Percentiles rank a stretch among this genome's conserved stretches.
These are phyloP conservation scores for Bedellia somnulentella DNA, from an alignment of 2,888 invertebrate species.

Conservation along the genomic window DNA sequence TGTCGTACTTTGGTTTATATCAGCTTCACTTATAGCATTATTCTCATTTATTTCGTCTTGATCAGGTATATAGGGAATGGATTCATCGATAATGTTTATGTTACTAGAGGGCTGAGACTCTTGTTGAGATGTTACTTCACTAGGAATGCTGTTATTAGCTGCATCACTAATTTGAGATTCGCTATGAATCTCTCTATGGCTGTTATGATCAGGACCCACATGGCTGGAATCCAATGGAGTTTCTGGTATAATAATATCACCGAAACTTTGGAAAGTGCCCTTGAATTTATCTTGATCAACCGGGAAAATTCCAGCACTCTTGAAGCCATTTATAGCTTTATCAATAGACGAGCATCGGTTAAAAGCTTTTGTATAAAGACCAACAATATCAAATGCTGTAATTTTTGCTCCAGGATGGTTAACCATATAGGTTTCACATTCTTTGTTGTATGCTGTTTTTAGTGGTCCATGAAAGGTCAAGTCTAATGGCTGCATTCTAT, in stretches of 20 bases:
- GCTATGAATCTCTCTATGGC: too few relatives aligned
- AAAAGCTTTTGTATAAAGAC: constrained; percentile 14
- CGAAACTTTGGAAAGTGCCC: constrained; percentile 3
- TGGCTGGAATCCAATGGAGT: not conserved
- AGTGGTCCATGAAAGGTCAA: constrained; percentile 15
- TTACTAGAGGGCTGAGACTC: too few relatives aligned
- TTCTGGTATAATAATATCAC: not conserved
- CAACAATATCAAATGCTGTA: constrained; percentile 13
- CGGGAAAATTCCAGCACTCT: constrained; percentile 10
- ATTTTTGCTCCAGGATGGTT: constrained; percentile 11
- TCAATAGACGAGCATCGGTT: constrained; percentile 12
- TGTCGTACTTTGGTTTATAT: too few relatives aligned
- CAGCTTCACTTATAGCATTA: too few relatives aligned
- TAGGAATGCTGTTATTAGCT: too few relatives aligned
- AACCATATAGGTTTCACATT: constrained; percentile 13
- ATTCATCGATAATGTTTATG: too few relatives aligned
- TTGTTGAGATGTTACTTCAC: too few relatives aligned
- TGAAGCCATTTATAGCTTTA: constrained; percentile 13
- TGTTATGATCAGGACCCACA: not conserved
- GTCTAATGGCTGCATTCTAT: constrained; percentile 13
- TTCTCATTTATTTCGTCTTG: too few relatives aligned
- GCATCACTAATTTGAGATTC: too few relatives aligned
- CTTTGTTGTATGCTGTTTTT: constrained; percentile 13
- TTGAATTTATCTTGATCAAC: constrained; percentile 7
- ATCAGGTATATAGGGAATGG: too few relatives aligned